phyloP scores from a whole-genome alignment of 2,888 invertebrate genomes.

The Drymonia ruficornis region DNA sequence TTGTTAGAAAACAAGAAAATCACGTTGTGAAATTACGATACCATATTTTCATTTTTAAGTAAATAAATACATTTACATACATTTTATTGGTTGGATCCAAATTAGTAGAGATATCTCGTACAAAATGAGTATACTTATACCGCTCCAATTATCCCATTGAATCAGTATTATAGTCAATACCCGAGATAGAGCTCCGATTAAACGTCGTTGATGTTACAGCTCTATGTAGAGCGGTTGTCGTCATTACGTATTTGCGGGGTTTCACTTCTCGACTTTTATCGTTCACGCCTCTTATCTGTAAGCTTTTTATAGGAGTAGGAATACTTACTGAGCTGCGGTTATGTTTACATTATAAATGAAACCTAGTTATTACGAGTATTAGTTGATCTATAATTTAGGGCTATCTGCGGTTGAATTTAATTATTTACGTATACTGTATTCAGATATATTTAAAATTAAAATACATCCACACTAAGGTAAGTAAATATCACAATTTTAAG shows the following conservation, averaged over 20 bases:
- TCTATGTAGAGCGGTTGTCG: slow-evolving; percentile 25
- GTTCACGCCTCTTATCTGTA: slow-evolving; percentile 23
- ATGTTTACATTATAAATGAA: not conserved
- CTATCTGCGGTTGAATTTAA: not conserved
- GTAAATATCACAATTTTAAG: too few relatives aligned
- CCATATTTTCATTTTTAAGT: too few relatives aligned
- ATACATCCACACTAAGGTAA: too few relatives aligned
- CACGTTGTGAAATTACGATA: slow-evolving; percentile 36
- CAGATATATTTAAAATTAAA: too few relatives aligned
- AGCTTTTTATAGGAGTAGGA: slow-evolving; percentile 5
- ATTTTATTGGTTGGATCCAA: slow-evolving; percentile 43
- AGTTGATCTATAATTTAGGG: not conserved
- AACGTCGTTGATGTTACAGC: slow-evolving; percentile 42
- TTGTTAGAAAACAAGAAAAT: slow-evolving; percentile 21
- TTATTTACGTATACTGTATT: too few relatives aligned
- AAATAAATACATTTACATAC: too few relatives aligned
- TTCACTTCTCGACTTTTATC: slow-evolving; percentile 18
- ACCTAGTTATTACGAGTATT: not conserved
- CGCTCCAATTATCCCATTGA: slow-evolving; percentile 55
- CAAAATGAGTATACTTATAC: slow-evolving; percentile 51
- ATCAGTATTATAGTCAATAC: slow-evolving; percentile 51
- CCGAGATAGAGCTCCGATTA: slow-evolving; percentile 45
- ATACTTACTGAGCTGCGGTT: slow-evolving; percentile 7
- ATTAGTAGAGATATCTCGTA: slow-evolving; percentile 52
- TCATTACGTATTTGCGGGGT: slow-evolving; percentile 16